Base-by-base conservation (phyloP, 2,113 vertebrate species). In the Cyanoderma ruficeps region DNA sequence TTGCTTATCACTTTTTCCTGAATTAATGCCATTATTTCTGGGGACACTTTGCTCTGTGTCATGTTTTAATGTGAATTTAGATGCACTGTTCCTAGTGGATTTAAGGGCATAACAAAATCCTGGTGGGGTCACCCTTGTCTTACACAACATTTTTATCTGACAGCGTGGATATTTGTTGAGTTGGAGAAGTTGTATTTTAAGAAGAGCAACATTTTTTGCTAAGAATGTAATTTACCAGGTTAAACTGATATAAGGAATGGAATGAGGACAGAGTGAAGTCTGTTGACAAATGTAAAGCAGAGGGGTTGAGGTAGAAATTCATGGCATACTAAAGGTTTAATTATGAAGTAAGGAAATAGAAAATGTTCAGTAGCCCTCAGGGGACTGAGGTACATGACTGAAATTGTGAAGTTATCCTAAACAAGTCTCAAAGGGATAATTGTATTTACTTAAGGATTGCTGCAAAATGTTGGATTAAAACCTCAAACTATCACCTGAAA, bases 161-260 rank as follows among this genome's bases (percentile, higher is more conserved):
- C 4, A 3, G 0, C 5, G 15, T n/a, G n/a, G 46, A 1, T 89
- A 17, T 42, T 60, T 4, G 2, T 25, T 72, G 33, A 18, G 14
- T 61, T 74, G 50, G 41, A 68, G 44, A 41, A 55, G 41, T 81
- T 41, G 11, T 37, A 5, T 71, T 87, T 87, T 78, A 78, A 78
- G 39, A 35, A 33, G 47, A 63, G 18, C 14, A 33, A 11, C 7
- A 3, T 74, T 50, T 82, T 81, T 59, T 80, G n/a, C 21, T 4
- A 50, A 70, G 18, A 67, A 59, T 44, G 56, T 70, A 0, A n/a
- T 85, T 75, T 85, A 41, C 57, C 44, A 37, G 44, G 78, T 79
- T 93, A n/a, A 85, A 60, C 30, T 10, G 30, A 39, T 39, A 28
- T 44, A 57, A 71, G 52, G 25, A 24, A 27, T 56, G 76, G 55